These are phyloP conservation scores for Drosophila erecta DNA, from an alignment of 1,140 invertebrate genomes.

Conservation along the genomic window DNA sequence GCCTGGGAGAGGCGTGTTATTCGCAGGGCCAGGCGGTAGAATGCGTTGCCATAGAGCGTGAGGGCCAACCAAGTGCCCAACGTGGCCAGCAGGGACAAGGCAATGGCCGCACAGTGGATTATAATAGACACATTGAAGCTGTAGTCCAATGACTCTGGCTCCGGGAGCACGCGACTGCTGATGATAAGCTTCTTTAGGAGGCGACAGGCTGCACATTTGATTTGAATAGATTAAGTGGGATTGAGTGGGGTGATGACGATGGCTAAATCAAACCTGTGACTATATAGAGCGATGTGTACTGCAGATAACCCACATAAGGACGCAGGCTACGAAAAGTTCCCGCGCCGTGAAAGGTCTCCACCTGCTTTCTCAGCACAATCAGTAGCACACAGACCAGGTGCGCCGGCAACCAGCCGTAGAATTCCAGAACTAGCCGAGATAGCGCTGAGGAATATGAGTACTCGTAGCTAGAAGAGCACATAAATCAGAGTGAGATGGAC, in stretches of 20 bases:
- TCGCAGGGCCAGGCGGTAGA: constrained; percentile 60
- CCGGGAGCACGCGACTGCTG: constrained; percentile 41
- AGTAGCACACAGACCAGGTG: constrained; percentile 75
- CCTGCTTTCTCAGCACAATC: constrained; percentile 71
- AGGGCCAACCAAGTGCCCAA: constrained; percentile 59
- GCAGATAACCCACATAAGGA: constrained; percentile 62
- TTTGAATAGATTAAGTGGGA: too few relatives aligned
- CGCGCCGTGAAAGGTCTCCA: constrained; percentile 49
- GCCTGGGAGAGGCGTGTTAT: constrained; percentile 45
- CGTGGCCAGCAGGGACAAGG: constrained; percentile 49
- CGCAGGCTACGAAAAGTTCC: constrained; percentile 62
- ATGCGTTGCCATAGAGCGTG: constrained; percentile 57
- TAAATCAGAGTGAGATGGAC: constrained; percentile 16
- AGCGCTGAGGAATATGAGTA: constrained; percentile 71
- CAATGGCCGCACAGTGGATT: constrained; percentile 69
- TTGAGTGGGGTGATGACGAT: background rate
- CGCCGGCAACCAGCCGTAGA: constrained; percentile 78
- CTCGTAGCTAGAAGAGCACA: constrained; percentile 55
- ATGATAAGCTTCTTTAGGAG: constrained; percentile 65
- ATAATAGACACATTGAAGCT: constrained; percentile 71
- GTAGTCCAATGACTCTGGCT: constrained; percentile 53
- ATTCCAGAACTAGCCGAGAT: constrained; percentile 68
- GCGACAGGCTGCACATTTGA: constrained; percentile 53
- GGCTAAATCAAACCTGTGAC: constrained; percentile 60
- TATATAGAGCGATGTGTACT: constrained; percentile 70